Evolutionary conservation across 2,888 invertebrate genomes (phyloP).

Genomic region (Drosophila rellima): DNA sequence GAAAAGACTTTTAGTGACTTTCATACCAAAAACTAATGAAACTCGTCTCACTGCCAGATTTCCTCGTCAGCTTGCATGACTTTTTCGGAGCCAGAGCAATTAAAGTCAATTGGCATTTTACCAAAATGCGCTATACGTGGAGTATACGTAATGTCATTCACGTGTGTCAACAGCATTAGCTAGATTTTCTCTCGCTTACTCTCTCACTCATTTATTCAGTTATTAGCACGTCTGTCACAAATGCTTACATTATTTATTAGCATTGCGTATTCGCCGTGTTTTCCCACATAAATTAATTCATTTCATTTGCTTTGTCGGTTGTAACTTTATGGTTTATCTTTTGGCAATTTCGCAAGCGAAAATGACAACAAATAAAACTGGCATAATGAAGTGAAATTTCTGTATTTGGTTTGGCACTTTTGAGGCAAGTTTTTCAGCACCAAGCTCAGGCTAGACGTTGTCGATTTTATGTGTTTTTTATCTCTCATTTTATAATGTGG

Average conservation of each 20-base stretch:
- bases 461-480: slow-evolving; percentile 51
- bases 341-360: slow-evolving; percentile 34
- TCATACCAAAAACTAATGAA: slow-evolving; percentile 67
- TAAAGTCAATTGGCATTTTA: slow-evolving; percentile 81
- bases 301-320: slow-evolving; percentile 17
- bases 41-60: slow-evolving; percentile 27
- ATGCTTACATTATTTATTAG: slow-evolving; percentile 61
- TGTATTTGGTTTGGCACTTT: slow-evolving; percentile 31
- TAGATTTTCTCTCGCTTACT: slow-evolving; percentile 17
- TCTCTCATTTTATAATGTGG: slow-evolving; percentile 55
- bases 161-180: slow-evolving; percentile 59
- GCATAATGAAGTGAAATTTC: slow-evolving; percentile 35
- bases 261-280: slow-evolving; percentile 43
- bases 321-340: slow-evolving; percentile 31
- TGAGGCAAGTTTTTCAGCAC: slow-evolving; percentile 28
- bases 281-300: slow-evolving; percentile 41
- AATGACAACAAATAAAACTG: slow-evolving; percentile 14
- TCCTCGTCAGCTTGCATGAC: slow-evolving; percentile 1
- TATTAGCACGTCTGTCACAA: slow-evolving; percentile 65
- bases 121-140: slow-evolving; percentile 68
- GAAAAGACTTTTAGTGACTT: slow-evolving; percentile 66
- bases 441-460: slow-evolving; percentile 24
- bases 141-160: slow-evolving; percentile 66
- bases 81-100: slow-evolving; percentile 66
- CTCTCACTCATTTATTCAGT: slow-evolving; percentile 38